Evolutionary conservation across 2,888 invertebrate species (phyloP).

Genomic region (Epinotia brunnichana): DNA sequence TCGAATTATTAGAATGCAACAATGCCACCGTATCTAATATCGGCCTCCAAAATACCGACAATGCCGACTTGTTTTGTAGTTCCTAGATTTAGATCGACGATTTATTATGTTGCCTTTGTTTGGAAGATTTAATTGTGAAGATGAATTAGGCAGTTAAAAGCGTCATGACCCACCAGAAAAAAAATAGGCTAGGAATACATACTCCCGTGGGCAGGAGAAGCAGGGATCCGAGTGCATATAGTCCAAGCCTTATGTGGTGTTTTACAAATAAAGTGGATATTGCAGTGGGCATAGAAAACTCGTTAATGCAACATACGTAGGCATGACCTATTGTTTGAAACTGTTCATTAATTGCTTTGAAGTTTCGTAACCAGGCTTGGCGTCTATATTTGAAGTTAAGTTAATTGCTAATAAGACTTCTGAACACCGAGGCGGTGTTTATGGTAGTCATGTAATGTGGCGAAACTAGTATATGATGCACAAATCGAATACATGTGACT

Average conservation of each 20-base stretch:
- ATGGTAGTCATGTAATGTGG: neutral
- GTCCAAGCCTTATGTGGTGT: neutral
- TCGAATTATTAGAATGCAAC: conserved; percentile 31
- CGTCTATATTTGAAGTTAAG: neutral
- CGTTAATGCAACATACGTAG: conserved; percentile 9
- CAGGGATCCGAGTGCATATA: neutral
- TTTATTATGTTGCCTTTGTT: conserved; percentile 8
- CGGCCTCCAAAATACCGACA: conserved; percentile 30
- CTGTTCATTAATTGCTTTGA: conserved; percentile 6
- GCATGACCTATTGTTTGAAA: neutral
- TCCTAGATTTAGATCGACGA: conserved; percentile 28
- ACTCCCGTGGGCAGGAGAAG: neutral
- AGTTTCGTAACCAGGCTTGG: neutral
- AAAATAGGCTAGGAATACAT: neutral
- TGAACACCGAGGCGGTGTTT: neutral
- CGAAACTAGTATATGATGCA: neutral
- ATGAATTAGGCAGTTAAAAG: neutral
- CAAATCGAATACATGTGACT: neutral
- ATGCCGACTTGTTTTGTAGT: conserved; percentile 17
- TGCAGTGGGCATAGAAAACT: neutral
- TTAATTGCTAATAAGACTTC: conserved; percentile 1
- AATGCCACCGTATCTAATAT: conserved; percentile 21
- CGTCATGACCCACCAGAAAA: no score
- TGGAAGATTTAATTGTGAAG: neutral
- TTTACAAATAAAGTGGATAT: neutral